Evolutionary conservation across 64 coral and sea anemone genomes (phyloP).

Genomic region (Hydrozoanthus tunicans): DNA sequence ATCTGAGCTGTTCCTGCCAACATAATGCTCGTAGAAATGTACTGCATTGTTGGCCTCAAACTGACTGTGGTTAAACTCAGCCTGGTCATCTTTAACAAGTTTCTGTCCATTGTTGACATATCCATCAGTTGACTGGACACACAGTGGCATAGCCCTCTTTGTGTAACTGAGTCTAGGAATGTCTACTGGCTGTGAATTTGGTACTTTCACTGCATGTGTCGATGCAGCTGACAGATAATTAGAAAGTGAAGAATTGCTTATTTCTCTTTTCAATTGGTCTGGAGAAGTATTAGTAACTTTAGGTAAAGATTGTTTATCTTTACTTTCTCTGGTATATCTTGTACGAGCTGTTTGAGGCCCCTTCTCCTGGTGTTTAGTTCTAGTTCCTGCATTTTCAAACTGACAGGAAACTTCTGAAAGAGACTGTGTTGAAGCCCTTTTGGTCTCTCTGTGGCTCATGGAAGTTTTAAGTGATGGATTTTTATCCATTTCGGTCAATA

Average conservation of each 20-base stretch:
- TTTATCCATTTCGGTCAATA: neutral
- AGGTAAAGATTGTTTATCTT: neutral
- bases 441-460: neutral
- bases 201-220: neutral
- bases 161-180: conserved; percentile 84
- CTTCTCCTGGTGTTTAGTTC: neutral
- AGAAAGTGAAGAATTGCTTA: conserved; percentile 83
- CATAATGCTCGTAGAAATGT: neutral
- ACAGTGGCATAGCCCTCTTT: conserved; percentile 37
- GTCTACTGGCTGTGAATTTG: conserved; percentile 3
- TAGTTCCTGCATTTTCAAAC: neutral
- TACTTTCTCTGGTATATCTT: neutral
- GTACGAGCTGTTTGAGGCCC: neutral
- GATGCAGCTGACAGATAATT: conserved; percentile 75
- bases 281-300: neutral
- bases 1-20: neutral
- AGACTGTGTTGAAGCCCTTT: neutral
- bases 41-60: neutral
- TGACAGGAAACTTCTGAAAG: neutral
- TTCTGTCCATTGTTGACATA: neutral
- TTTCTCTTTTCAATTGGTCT: conserved; percentile 48
- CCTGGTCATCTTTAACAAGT: neutral
- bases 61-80: neutral
- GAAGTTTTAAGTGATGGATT: neutral
- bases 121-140: neutral